Conservation (phyloP, 2,797 vertebrate genomes). For the Chelmon rostratus region DNA sequence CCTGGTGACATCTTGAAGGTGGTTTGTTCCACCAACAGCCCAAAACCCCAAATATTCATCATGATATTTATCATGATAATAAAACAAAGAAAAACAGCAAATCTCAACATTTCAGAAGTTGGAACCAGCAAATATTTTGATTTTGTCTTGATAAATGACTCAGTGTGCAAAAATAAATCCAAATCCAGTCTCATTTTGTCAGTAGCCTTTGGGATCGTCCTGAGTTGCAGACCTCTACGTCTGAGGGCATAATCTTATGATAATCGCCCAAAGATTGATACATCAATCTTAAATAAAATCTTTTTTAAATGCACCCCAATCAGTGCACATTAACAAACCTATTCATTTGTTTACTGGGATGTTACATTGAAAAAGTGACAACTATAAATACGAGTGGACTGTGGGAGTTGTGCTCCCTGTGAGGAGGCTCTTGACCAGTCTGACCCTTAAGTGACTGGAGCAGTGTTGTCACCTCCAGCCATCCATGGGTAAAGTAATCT, state of each 20-base stretch:
- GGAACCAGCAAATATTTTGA: neutral
- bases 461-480: slow-evolving; percentile 58
- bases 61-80: neutral
- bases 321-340: neutral
- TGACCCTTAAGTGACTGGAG: slow-evolving; percentile 37
- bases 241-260: neutral
- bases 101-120: neutral
- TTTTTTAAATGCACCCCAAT: neutral
- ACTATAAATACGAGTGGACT: neutral
- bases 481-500: slow-evolving; percentile 33
- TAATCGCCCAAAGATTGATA: neutral
- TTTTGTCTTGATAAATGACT: neutral
- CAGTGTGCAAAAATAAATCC: neutral
- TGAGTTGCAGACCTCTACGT: neutral
- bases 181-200: neutral
- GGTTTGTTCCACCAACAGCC: neutral
- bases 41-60: neutral
- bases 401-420: neutral
- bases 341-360: neutral
- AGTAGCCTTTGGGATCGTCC: neutral
- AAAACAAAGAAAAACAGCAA: neutral
- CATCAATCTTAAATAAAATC: neutral
- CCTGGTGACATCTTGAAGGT: neutral
- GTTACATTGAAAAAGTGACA: slow-evolving; percentile 2
- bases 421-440: slow-evolving; percentile 41